Evolutionary conservation across 2,888 invertebrate species (phyloP).

Genomic region (Tenthredo mesomela): DNA sequence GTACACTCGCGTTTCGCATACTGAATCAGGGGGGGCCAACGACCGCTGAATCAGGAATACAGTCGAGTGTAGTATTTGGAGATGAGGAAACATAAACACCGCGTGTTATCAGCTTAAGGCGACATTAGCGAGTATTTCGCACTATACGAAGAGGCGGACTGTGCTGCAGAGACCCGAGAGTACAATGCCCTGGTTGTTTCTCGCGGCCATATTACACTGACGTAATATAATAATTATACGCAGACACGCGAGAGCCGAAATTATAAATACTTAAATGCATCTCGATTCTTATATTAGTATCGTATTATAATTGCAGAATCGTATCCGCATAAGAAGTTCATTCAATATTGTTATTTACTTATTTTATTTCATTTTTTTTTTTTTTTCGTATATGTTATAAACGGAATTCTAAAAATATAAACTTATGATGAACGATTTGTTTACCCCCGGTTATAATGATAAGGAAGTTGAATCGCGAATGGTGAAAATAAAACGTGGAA

Average conservation of each 20-base stretch:
- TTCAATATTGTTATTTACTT: not conserved
- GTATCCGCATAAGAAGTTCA: not conserved
- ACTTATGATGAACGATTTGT: not conserved
- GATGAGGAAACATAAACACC: conserved; percentile 48
- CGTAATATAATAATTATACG: conserved; percentile 40
- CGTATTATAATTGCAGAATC: not conserved
- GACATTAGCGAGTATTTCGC: conserved; percentile 49
- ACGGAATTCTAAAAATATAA: not conserved
- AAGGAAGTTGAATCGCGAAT: not conserved
- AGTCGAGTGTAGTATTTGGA: conserved; percentile 29
- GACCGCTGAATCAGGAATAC: conserved; percentile 13
- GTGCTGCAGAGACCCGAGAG: not conserved
- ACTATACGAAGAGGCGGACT: not conserved
- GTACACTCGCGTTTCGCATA: not conserved
- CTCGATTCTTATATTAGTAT: no score
- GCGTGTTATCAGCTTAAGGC: conserved; percentile 42
- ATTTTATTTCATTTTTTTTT: not conserved
- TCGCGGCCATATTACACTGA: conserved; percentile 39
- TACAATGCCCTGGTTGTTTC: conserved; percentile 47
- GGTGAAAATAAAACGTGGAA: not conserved
- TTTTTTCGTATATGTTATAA: not conserved
- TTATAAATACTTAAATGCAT: conserved; percentile 47
- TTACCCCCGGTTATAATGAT: not conserved
- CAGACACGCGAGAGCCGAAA: conserved; percentile 38
- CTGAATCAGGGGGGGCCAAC: not conserved